Conservation (phyloP, 2,797 vertebrate species). For the Megaceryle alcyon region DNA sequence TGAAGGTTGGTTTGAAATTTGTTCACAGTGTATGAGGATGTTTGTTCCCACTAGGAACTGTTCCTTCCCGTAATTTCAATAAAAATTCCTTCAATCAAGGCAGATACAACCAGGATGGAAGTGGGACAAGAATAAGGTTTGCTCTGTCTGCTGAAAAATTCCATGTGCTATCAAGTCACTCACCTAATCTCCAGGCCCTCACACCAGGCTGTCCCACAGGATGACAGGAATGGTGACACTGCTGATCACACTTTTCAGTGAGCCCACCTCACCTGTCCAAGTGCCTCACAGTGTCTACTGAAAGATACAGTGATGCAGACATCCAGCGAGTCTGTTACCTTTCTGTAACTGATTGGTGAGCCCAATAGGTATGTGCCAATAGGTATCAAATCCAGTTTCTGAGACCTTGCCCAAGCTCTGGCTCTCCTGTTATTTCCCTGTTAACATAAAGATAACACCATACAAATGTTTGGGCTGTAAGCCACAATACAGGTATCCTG, state of each 20-base stretch:
- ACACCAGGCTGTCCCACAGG: neutral
- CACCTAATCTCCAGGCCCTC: neutral
- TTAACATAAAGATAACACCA: neutral
- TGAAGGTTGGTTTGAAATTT: neutral
- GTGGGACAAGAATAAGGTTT: neutral
- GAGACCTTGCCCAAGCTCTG: neutral
- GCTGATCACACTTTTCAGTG: neutral
- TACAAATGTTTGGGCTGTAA: neutral
- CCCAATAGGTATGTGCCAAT: neutral
- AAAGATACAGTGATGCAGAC: neutral
- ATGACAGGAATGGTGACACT: neutral
- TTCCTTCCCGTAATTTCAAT: neutral
- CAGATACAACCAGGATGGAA: neutral
- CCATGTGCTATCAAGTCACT: neutral
- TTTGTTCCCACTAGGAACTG: neutral
- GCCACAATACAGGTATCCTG: neutral
- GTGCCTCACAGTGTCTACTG: neutral
- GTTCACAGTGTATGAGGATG: rapidly evolving
- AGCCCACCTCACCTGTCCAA: neutral
- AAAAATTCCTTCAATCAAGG: neutral
- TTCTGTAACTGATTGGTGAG: neutral
- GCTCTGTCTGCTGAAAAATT: neutral
- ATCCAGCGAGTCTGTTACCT: neutral
- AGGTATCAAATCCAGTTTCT: neutral
- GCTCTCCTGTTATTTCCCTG: neutral